Evolutionary conservation across 2,113 vertebrate genomes (phyloP), one percentile per base, ranked within the genome.

Genomic region (Cyanocitta stelleri): DNA sequence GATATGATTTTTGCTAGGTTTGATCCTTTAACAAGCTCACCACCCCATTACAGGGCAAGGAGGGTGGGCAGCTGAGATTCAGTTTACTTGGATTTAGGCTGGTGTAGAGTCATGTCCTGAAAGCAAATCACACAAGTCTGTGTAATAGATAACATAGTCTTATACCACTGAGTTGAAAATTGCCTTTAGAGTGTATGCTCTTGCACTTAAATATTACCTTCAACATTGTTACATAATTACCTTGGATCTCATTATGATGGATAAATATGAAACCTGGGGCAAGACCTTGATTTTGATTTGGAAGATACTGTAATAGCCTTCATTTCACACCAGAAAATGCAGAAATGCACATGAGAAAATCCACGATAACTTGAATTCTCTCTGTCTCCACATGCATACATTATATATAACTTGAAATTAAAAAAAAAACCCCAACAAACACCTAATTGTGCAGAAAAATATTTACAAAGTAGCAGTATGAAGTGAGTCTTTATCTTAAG

Each of bases 11-110:
- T 83, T 62, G 6, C 13, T 51, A 4, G 29, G 39, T 79, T 59
- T 58, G 49, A 32, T 77, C 37, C 58, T 90, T 69, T 73, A 90
- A 71, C 18, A 87, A 85, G 12, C n/a, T 91, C 75, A 71, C 64
- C 61, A 89, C 16, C 39, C 81, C 63, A 13, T 78, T 81, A 11
- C 74, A 63, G 13, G 27, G 49, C 67, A 79, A 83, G 41, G 12
- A 66, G 9, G n/a, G 44, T 75, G 22, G 11, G 41, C 24, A 76
- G 58, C 29, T 56, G 62, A 82, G 23, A 58, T 79, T 46, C 41
- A 33, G 2, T 63, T 79, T 39, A 19, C 30, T 85, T 85, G 44
- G 20, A 23, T 72, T 89, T 72, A 72, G 39, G 20, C 30, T 68
- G 23, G 48, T 79, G 9, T 20, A 44, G 32, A 80, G 9, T 64